These are phyloP conservation scores for Caenorhabditis elegans DNA, from an alignment of 1,140 invertebrate genomes.

Conservation along the genomic window DNA sequence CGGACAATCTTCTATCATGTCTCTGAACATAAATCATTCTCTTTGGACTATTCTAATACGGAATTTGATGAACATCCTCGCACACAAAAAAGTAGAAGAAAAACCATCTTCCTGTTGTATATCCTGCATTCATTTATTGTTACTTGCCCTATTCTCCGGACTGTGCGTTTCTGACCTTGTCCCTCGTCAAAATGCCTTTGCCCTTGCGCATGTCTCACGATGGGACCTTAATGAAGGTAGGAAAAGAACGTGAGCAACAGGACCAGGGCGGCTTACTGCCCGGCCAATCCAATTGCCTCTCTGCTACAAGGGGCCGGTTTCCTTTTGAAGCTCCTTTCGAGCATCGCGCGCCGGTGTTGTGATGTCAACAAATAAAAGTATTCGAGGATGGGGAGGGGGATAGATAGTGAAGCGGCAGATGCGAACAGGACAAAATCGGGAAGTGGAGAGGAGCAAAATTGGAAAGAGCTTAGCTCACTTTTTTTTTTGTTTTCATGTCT, in stretches of 20 bases:
- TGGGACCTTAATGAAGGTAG: background rate
- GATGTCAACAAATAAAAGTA: constrained; percentile 30
- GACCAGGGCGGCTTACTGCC: background rate
- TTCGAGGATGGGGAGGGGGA: background rate
- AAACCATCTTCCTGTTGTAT: background rate
- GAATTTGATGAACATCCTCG: background rate
- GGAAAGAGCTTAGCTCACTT: background rate
- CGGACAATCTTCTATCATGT: background rate
- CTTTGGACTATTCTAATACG: constrained; percentile 10
- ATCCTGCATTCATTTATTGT: constrained; percentile 11
- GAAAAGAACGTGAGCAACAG: background rate
- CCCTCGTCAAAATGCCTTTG: constrained; percentile 10
- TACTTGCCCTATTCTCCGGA: background rate
- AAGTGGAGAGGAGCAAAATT: background rate
- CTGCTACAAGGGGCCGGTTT: background rate
- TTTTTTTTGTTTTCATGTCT: constrained; percentile 13
- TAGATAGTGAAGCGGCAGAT: background rate
- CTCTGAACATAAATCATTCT: background rate
- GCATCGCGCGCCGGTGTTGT: constrained; percentile 27
- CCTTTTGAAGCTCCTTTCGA: constrained; percentile 3
- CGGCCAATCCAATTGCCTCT: background rate
- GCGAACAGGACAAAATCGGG: constrained; percentile 22
- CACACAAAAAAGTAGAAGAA: background rate
- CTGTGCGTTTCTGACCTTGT: constrained; percentile 21
- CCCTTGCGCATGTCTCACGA: background rate